A percentile compares a stretch with the other conserved stretches of the same genome.
Conservation (phyloP, 2,113 vertebrate species). For the Hemichromis elongatus region DNA sequence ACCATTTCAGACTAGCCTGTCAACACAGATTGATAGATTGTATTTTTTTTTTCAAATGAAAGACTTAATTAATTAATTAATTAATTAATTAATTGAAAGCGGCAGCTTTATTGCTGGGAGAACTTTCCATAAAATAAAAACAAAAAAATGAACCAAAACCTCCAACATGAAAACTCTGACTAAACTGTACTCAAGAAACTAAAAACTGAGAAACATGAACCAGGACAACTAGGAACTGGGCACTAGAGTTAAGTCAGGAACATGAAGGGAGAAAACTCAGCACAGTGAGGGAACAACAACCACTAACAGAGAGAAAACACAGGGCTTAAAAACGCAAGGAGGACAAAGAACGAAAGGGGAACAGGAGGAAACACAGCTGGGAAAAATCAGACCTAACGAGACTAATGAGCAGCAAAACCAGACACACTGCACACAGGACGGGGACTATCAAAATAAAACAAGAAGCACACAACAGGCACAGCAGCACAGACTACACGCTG, state of each 20-base stretch:
- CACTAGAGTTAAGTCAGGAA: neutral
- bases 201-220: neutral
- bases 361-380: neutral
- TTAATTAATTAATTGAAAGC: no score
- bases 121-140: neutral
- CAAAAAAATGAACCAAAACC: neutral
- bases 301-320: neutral
- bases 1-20: neutral
- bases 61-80: no score
- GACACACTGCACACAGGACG: no score
- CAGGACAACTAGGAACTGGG: neutral
- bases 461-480: neutral
- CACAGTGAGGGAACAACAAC: neutral
- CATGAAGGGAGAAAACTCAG: neutral
- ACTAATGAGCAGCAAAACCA: no score
- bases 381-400: neutral
- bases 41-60: no score
- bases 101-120: neutral
- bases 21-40: neutral
- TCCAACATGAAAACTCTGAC: neutral
- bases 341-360: neutral
- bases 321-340: neutral
- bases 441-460: neutral
- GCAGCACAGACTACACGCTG: fast-evolving
- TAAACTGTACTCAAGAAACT: neutral